A percentile compares a stretch with the other conserved stretches of the same genome.
phyloP scores from a whole-genome alignment of 2,888 invertebrate genomes.

The Cyclophora albipunctata region DNA sequence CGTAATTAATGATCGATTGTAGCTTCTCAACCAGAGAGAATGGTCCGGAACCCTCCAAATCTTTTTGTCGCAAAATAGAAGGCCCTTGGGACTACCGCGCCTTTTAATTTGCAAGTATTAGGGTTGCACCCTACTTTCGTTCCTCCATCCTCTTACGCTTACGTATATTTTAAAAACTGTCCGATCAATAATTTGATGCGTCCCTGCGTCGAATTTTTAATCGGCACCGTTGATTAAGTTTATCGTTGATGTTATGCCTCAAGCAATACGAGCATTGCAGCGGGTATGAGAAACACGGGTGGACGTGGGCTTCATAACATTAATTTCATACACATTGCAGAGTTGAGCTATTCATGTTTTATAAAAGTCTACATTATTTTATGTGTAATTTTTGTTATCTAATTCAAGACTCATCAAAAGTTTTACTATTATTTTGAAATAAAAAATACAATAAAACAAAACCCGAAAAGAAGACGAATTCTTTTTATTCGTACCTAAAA shows the following conservation, averaged over 20 bases:
- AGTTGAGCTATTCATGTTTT: too few relatives aligned
- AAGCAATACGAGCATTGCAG: constrained; percentile 17
- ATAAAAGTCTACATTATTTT: too few relatives aligned
- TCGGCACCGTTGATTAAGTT: constrained; percentile 39
- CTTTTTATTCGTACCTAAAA: too few relatives aligned
- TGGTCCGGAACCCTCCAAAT: constrained; percentile 55
- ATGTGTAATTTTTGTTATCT: too few relatives aligned
- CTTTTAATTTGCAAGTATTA: constrained; percentile 74
- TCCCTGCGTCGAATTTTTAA: constrained; percentile 47
- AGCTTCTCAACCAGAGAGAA: constrained; percentile 51
- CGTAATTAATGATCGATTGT: constrained; percentile 73
- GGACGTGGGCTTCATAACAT: too few relatives aligned
- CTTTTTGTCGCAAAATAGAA: constrained; percentile 58
- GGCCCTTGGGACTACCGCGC: constrained; percentile 56
- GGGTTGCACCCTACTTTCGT: constrained; percentile 44
- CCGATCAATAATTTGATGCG: constrained; percentile 27
- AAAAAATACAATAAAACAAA: too few relatives aligned
- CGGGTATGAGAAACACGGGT: too few relatives aligned
- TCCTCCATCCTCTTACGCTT: constrained; percentile 16
- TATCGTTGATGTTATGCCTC: constrained; percentile 28
- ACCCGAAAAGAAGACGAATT: not conserved
- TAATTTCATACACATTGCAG: too few relatives aligned
- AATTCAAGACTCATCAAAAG: too few relatives aligned
- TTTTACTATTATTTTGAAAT: too few relatives aligned
- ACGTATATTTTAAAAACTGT: constrained; percentile 15